Conservation (phyloP, 2,113 vertebrate species). For the Psophia crepitans region DNA sequence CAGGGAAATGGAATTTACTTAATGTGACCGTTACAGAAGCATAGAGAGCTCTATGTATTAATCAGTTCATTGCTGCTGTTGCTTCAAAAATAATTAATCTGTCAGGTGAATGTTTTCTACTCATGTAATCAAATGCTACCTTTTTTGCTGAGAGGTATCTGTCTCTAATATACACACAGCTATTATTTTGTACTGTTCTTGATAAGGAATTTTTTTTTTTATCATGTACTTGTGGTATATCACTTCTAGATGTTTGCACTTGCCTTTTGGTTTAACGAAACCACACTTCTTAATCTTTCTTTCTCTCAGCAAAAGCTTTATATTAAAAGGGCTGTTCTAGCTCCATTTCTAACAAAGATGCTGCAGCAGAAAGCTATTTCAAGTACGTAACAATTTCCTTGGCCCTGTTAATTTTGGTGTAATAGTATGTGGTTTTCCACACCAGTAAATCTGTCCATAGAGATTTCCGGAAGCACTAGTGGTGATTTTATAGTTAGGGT, state of each 20-base stretch:
- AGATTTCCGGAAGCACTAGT: neutral
- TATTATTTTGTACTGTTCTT: neutral
- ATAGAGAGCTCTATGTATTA: slow-evolving; percentile 3
- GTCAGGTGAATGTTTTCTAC: slow-evolving; percentile 22
- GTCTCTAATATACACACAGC: neutral
- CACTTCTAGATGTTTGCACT: neutral
- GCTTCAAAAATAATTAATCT: slow-evolving; percentile 58
- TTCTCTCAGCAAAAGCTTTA: neutral
- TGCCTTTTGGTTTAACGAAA: neutral
- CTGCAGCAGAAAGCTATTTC: neutral
- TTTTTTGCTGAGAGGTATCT: neutral
- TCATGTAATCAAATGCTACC: neutral
- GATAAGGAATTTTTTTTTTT: neutral
- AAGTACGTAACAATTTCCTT: neutral
- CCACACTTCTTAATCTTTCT: neutral
- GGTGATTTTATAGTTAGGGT: neutral
- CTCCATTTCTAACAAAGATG: neutral
- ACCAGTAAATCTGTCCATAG: neutral
- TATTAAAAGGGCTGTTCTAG: neutral
- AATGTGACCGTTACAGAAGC: slow-evolving; percentile 44
- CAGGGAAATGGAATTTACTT: slow-evolving; percentile 42
- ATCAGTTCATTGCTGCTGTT: slow-evolving; percentile 31
- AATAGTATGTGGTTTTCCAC: neutral
- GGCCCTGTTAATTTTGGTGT: neutral
- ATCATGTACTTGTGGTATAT: neutral